These are phyloP conservation scores for Bungarus multicinctus DNA, from an alignment of 2,113 vertebrate genomes.

Conservation along the genomic window DNA sequence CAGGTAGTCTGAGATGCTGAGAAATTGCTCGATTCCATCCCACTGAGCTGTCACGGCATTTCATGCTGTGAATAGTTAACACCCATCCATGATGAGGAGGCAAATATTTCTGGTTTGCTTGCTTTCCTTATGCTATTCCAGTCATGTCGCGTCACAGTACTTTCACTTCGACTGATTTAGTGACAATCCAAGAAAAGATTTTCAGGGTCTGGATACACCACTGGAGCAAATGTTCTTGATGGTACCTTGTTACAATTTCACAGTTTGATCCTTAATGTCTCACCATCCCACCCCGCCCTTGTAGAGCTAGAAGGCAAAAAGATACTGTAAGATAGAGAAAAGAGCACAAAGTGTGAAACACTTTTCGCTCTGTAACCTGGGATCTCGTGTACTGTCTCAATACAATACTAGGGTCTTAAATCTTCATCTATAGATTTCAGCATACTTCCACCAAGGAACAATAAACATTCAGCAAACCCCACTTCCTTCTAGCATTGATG, in stretches of 20 bases:
- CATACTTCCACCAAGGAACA: neutral
- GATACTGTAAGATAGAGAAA: conserved; percentile 49
- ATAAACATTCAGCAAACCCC: neutral
- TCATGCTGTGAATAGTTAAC: conserved; percentile 69
- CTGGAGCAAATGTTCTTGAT: conserved; percentile 62
- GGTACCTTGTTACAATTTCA: conserved; percentile 63
- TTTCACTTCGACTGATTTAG: conserved; percentile 65
- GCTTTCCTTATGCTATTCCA: conserved; percentile 56
- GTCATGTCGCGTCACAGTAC: conserved; percentile 48
- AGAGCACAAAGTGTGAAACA: conserved; percentile 45
- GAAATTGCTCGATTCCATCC: conserved; percentile 67
- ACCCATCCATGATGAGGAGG: conserved; percentile 62
- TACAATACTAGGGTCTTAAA: neutral
- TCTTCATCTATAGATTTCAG: neutral
- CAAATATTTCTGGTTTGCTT: conserved; percentile 59
- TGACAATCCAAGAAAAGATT: conserved; percentile 59
- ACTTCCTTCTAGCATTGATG: neutral
- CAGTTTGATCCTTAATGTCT: conserved; percentile 54
- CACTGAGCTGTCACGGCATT: conserved; percentile 64
- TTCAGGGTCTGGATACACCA: conserved; percentile 62
- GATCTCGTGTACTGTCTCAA: neutral
- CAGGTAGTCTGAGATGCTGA: conserved; percentile 59
- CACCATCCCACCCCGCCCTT: neutral
- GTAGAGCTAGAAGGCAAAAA: conserved; percentile 46
- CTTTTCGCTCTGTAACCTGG: neutral